Conservation (phyloP, 2,888 invertebrate genomes). For the Capitulum mitella region DNA sequence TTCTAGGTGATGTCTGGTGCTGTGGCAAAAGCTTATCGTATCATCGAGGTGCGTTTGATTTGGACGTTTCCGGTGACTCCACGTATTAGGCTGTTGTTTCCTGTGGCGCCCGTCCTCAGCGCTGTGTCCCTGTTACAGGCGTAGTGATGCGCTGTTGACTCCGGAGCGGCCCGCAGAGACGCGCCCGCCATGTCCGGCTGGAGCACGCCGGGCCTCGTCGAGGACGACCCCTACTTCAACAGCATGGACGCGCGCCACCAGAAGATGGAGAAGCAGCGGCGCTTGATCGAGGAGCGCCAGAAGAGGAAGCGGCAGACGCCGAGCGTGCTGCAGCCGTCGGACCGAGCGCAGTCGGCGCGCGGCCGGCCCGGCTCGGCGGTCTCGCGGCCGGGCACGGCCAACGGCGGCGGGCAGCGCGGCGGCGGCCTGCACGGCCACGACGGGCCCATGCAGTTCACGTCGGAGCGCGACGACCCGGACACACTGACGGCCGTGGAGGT, state of each 20-base stretch:
- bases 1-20: no score
- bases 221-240: conserved; percentile 18
- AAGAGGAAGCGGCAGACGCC: conserved; percentile 34
- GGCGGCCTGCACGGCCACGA: conserved; percentile 12
- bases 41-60: no score
- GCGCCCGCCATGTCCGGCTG: background rate
- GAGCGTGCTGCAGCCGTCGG: conserved; percentile 35
- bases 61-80: no score
- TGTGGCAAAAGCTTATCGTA: no score
- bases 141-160: background rate
- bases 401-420: background rate
- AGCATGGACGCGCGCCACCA: conserved; percentile 17
- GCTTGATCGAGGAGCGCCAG: conserved; percentile 34
- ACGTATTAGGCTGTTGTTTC: no score
- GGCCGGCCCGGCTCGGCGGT: conserved; percentile 30
- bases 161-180: background rate
- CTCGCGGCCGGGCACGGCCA: conserved; percentile 22
- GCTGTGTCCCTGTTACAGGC: background rate
- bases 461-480: conserved; percentile 28
- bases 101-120: no score
- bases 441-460: conserved; percentile 25
- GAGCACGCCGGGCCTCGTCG: conserved; percentile 3
- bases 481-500: conserved; percentile 29
- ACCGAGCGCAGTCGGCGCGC: conserved; percentile 34
- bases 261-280: conserved; percentile 31